phyloP scores from a whole-genome alignment of 2,113 vertebrate species.

The Pangasianodon gigas region DNA sequence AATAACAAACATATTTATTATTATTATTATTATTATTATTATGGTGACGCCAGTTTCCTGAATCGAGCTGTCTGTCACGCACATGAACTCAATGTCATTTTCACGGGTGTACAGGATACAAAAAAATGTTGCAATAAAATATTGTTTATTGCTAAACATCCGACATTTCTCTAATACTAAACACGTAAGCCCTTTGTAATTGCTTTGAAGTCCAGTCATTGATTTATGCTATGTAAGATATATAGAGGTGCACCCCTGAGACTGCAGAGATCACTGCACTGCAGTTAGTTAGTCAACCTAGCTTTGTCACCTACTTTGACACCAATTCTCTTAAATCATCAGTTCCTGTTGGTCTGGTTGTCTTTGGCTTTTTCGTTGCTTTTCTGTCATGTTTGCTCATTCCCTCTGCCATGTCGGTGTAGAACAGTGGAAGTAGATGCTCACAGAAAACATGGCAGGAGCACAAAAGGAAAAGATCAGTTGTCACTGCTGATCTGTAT shows the following conservation, averaged over 20 bases:
- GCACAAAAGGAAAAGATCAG: constrained; percentile 36
- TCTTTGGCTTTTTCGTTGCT: constrained; percentile 7
- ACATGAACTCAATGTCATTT: background rate
- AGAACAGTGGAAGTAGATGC: background rate
- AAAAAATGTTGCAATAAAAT: too few relatives aligned
- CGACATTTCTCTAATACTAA: background rate
- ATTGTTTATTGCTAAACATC: background rate
- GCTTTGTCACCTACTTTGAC: constrained; percentile 43
- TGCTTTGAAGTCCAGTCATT: background rate
- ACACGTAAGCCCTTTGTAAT: background rate
- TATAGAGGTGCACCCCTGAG: constrained; percentile 34
- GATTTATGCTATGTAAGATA: background rate
- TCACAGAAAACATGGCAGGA: constrained; percentile 37
- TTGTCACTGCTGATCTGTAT: constrained; percentile 67
- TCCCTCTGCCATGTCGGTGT: constrained; percentile 27
- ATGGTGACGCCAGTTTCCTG: background rate
- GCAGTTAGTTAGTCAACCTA: constrained; percentile 56
- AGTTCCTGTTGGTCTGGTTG: constrained; percentile 12
- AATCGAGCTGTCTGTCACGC: too few relatives aligned
- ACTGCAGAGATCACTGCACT: constrained; percentile 52
- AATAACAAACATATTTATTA: background rate
- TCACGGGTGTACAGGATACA: background rate
- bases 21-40: background rate
- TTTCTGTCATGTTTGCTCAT: constrained; percentile 52
- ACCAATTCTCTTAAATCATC: constrained; percentile 7